These are phyloP conservation scores for Cyclargus thomasi DNA, from an alignment of 1,140 invertebrate genomes.

Conservation along the genomic window DNA sequence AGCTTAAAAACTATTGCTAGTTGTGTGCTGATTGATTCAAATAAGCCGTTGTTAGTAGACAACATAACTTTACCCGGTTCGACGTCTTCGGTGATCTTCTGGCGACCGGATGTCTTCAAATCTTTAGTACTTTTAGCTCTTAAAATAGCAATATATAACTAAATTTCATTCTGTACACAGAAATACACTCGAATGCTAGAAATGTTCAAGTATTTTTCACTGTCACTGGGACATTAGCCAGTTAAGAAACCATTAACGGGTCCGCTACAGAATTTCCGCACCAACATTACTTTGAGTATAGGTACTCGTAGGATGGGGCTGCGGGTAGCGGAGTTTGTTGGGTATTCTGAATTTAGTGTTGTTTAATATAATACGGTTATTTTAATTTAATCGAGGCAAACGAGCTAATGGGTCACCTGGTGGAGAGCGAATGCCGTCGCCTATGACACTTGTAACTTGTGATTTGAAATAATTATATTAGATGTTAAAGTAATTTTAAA, in stretches of 20 bases:
- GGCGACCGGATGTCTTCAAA: too few relatives aligned
- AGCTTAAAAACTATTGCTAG: too few relatives aligned
- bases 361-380: not conserved
- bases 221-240: not conserved
- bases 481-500: too few relatives aligned
- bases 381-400: too few relatives aligned
- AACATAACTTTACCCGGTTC: too few relatives aligned
- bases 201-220: not conserved
- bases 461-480: too few relatives aligned
- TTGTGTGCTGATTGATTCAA: too few relatives aligned
- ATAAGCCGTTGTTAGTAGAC: too few relatives aligned
- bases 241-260: not conserved
- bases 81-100: too few relatives aligned
- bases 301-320: not conserved
- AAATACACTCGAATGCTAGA: not conserved
- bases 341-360: not conserved
- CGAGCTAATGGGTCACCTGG: too few relatives aligned
- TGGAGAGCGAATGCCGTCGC: too few relatives aligned
- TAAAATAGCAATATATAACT: not conserved
- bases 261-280: conserved; percentile 2
- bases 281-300: not conserved
- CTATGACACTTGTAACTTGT: too few relatives aligned
- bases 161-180: not conserved
- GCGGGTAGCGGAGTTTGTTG: not conserved
- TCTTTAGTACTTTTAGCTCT: not conserved